These are phyloP conservation scores for Agrotis exclamationis DNA, from an alignment of 2,888 invertebrate genomes.

Conservation along the genomic window DNA sequence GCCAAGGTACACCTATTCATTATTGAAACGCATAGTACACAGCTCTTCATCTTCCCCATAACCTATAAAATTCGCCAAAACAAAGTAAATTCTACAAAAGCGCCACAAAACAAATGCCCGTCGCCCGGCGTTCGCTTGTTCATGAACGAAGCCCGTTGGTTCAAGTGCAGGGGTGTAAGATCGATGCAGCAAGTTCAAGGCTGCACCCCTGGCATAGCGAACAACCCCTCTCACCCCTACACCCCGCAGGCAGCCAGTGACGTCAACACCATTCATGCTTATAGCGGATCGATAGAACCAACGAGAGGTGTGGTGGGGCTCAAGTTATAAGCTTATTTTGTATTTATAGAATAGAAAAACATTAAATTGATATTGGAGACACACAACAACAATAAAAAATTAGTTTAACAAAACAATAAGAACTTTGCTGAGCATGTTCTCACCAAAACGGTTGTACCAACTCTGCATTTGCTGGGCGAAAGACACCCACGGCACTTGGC, in stretches of 20 bases:
- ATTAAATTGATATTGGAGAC: too few relatives aligned
- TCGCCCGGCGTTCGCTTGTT: slow-evolving; percentile 9
- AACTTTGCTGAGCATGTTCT: too few relatives aligned
- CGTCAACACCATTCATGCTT: slow-evolving; percentile 81
- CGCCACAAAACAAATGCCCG: neutral
- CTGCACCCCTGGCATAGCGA: slow-evolving; percentile 60
- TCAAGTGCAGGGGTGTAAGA: slow-evolving; percentile 70
- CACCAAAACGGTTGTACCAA: too few relatives aligned
- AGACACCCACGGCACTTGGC: too few relatives aligned
- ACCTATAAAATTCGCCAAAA: neutral
- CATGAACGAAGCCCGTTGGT: slow-evolving; percentile 44
- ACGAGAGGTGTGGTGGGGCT: slow-evolving; percentile 37
- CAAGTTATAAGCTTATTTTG: neutral
- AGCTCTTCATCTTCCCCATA: too few relatives aligned
- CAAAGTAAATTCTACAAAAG: neutral
- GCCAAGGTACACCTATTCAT: too few relatives aligned
- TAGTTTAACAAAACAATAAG: too few relatives aligned
- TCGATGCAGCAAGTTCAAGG: slow-evolving; percentile 76
- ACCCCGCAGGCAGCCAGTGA: slow-evolving; percentile 64
- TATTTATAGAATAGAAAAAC: too few relatives aligned
- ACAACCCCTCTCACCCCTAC: slow-evolving; percentile 26
- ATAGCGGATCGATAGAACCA: slow-evolving; percentile 70
- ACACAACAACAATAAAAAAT: too few relatives aligned
- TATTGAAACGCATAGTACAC: too few relatives aligned
- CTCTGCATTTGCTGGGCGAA: too few relatives aligned